A percentile compares a stretch with the other conserved stretches of the same genome.
These are phyloP conservation scores for Benthosema pterotum DNA, from an alignment of 2,797 vertebrate species.

Conservation along the genomic window DNA sequence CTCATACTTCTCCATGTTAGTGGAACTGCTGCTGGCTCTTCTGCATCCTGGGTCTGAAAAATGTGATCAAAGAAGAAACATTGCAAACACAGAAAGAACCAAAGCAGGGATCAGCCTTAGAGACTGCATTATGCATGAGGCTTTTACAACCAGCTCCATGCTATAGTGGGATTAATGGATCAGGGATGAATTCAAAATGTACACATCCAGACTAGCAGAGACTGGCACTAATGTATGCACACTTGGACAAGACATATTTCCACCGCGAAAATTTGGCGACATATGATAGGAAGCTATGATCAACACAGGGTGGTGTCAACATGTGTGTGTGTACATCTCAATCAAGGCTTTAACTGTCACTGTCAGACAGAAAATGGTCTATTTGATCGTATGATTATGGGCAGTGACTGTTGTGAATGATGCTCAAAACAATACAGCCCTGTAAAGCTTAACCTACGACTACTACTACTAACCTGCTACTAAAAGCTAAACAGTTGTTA, in stretches of 20 bases:
- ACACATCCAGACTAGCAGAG: no score
- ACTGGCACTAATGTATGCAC: no score
- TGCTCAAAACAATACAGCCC: constrained; percentile 33
- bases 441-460: no score
- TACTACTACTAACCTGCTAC: constrained; percentile 16
- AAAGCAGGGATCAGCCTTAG: no score
- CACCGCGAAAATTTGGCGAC: no score
- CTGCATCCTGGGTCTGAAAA: constrained; percentile 64
- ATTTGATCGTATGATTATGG: not conserved
- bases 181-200: no score
- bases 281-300: no score
- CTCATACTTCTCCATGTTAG: constrained; percentile 94
- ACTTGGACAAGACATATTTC: no score
- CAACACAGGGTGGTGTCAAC: not conserved
- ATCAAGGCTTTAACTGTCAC: not conserved
- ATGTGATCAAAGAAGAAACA: not conserved
- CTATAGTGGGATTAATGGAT: no score
- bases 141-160: no score
- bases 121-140: no score
- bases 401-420: constrained; percentile 19
- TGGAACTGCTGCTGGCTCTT: constrained; percentile 41
- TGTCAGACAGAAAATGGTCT: constrained; percentile 15
- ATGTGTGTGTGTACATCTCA: not conserved
- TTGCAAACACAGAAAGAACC: no score
- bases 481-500: constrained; percentile 50